Percentiles rank a stretch among this genome's conserved stretches.
Evolutionary conservation across 92 coral and sea anemone species (phyloP).

Genomic region (Plumapathes pennacea): DNA sequence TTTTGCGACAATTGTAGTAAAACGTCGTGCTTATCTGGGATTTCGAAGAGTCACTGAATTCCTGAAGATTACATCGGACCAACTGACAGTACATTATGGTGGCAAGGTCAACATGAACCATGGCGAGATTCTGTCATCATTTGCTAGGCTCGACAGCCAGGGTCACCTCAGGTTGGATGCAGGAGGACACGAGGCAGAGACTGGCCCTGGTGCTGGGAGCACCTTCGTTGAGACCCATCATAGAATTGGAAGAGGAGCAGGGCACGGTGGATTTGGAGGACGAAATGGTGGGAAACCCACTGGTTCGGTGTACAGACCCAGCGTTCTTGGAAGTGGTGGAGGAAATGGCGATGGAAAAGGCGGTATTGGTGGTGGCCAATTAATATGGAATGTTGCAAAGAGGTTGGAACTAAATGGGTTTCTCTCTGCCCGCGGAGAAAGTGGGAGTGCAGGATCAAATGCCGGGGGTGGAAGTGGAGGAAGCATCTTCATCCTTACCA

Average conservation of each 20-base stretch:
- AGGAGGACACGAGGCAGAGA: conserved; percentile 71
- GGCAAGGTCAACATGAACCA: conserved; percentile 81
- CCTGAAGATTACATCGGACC: conserved; percentile 69
- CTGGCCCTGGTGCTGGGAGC: conserved; percentile 81
- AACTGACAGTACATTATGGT: conserved; percentile 70
- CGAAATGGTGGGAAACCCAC: conserved; percentile 74
- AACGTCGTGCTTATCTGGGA: conserved; percentile 80
- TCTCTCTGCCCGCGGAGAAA: conserved; percentile 70
- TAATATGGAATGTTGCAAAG: conserved; percentile 82
- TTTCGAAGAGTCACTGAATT: conserved; percentile 77
- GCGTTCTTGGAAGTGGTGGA: conserved; percentile 86
- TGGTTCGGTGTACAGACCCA: conserved; percentile 80
- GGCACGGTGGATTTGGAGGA: conserved; percentile 92
- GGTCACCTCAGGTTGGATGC: conserved; percentile 76
- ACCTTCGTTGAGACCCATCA: conserved; percentile 12
- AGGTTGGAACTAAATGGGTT: conserved; percentile 86
- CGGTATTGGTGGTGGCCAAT: conserved; percentile 92
- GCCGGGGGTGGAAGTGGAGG: conserved; percentile 99
- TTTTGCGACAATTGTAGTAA: conserved; percentile 79
- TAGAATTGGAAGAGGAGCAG: conserved; percentile 80
- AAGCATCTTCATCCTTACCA: conserved; percentile 78
- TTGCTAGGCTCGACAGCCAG: conserved; percentile 90
- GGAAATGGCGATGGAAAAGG: conserved; percentile 88
- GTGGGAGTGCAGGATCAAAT: conserved; percentile 56
- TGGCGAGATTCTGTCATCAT: conserved; percentile 90